Conservation (phyloP, 1,140 invertebrate species). For the Pseudomyrmex concolor region DNA sequence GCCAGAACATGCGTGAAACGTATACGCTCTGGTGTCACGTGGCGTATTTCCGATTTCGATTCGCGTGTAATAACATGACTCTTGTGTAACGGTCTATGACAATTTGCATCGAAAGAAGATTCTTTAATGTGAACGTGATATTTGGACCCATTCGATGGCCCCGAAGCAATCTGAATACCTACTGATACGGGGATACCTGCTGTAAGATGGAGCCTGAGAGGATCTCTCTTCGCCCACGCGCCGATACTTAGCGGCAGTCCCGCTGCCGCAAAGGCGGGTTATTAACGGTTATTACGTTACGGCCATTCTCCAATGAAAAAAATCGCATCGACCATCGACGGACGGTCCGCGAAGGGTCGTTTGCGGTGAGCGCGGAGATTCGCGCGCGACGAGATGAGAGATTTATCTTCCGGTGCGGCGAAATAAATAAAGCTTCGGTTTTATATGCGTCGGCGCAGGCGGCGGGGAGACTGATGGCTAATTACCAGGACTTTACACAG, state of each 20-base stretch:
- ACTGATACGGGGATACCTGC: slow-evolving; percentile 33
- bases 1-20: slow-evolving; percentile 5
- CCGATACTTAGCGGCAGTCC: slow-evolving; percentile 71
- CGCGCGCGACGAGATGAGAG: slow-evolving; percentile 27
- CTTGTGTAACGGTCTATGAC: no score
- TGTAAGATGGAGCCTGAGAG: slow-evolving; percentile 43
- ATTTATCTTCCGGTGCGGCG: slow-evolving; percentile 58
- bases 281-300: slow-evolving; percentile 77
- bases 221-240: slow-evolving; percentile 67
- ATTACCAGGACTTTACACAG: slow-evolving; percentile 46
- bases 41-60: background rate
- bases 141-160: slow-evolving; percentile 38
- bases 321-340: slow-evolving; percentile 46
- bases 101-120: background rate
- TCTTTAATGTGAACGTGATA: slow-evolving; percentile 5
- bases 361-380: slow-evolving; percentile 31
- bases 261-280: slow-evolving; percentile 67
- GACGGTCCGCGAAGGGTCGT: slow-evolving; percentile 53
- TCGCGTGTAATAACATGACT: background rate
- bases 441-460: slow-evolving; percentile 31
- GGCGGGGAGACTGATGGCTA: slow-evolving; percentile 39
- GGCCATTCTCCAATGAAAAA: slow-evolving; percentile 68
- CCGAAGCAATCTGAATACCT: slow-evolving; percentile 50
- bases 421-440: slow-evolving; percentile 61
- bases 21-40: background rate